A percentile compares a stretch with the other conserved stretches of the same genome.
phyloP scores from a whole-genome alignment of 2,113 vertebrate genomes.

The Greenwoodochromis staneri region DNA sequence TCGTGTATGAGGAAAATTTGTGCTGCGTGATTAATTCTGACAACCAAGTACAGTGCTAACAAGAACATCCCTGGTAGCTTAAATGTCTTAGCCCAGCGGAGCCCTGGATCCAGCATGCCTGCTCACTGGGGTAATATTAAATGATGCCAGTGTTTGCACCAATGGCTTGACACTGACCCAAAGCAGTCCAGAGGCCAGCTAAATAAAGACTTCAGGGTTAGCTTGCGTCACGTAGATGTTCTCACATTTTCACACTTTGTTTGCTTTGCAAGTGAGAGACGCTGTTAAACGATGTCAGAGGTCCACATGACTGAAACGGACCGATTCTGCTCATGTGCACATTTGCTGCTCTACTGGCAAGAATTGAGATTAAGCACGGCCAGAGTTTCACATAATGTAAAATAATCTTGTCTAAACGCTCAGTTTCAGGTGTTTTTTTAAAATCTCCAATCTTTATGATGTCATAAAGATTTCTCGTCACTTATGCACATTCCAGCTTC shows the following conservation, averaged over 20 bases:
- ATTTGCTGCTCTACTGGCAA: rapidly evolving
- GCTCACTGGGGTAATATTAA: not conserved
- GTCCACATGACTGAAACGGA: rapidly evolving
- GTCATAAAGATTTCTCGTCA: not conserved
- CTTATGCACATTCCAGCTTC: not conserved
- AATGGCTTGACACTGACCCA: not conserved
- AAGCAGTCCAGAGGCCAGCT: not conserved
- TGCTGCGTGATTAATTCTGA: not conserved
- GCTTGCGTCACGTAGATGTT: not conserved
- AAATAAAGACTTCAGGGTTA: not conserved
- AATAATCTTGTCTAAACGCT: not conserved
- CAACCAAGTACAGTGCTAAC: not conserved
- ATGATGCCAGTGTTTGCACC: not conserved
- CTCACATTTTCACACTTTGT: not conserved
- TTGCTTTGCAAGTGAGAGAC: not conserved
- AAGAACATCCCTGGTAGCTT: not conserved
- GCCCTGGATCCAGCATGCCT: not conserved
- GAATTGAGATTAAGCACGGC: rapidly evolving
- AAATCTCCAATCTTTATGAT: rapidly evolving
- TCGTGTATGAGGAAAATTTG: not conserved
- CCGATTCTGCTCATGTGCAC: not conserved
- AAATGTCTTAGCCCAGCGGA: not conserved
- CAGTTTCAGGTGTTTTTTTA: not conserved
- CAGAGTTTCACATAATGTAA: not conserved
- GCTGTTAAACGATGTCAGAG: not conserved